Conservation (phyloP, 2,888 invertebrate genomes). For the Drosophila robusta region DNA sequence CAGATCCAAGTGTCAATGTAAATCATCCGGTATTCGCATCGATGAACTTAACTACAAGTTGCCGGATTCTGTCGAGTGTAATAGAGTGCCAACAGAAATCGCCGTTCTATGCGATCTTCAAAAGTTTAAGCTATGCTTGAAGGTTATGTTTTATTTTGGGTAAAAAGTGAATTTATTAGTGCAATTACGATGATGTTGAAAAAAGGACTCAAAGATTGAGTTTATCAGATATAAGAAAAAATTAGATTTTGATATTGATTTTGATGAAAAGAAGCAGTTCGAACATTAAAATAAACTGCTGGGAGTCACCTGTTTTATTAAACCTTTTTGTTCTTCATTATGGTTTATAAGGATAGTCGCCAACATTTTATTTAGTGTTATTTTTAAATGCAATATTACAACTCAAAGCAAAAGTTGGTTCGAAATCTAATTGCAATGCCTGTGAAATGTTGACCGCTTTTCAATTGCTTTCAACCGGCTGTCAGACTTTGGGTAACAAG, state of each 20-base stretch:
- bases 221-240: too few relatives aligned
- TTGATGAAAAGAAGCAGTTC: too few relatives aligned
- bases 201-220: too few relatives aligned
- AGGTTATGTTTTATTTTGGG: too few relatives aligned
- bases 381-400: neutral
- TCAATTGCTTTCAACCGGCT: neutral
- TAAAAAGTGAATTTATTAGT: too few relatives aligned
- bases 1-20: conserved; percentile 35
- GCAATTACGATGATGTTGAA: too few relatives aligned
- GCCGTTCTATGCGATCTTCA: neutral
- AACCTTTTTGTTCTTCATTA: too few relatives aligned
- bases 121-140: neutral
- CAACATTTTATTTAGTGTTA: too few relatives aligned
- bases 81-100: neutral
- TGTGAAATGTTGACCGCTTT: neutral
- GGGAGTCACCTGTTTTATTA: too few relatives aligned
- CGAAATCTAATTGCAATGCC: conserved; percentile 33
- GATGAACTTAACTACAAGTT: conserved; percentile 10
- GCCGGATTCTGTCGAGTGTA: neutral
- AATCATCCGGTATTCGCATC: conserved; percentile 33
- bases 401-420: conserved; percentile 5
- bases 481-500: neutral
- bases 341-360: too few relatives aligned
- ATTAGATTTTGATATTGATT: too few relatives aligned
- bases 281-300: too few relatives aligned